Percentiles rank a stretch among this genome's conserved stretches.
Evolutionary conservation across 2,113 vertebrate species (phyloP).

Genomic region (Stegostoma tigrinum): DNA sequence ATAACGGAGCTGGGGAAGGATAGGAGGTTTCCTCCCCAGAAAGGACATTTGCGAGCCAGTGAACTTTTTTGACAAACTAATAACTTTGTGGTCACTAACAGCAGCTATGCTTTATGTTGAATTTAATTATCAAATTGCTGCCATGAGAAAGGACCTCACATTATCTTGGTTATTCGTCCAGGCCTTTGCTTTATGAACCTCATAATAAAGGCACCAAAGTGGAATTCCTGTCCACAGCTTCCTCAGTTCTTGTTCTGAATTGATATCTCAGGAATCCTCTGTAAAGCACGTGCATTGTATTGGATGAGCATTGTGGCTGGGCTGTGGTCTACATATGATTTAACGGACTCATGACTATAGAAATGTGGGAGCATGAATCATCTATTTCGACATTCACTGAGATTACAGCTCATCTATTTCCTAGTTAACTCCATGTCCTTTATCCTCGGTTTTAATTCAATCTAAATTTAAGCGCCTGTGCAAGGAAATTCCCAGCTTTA

Average conservation of each 20-base stretch:
- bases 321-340: neutral
- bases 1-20: neutral
- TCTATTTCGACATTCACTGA: too few relatives aligned
- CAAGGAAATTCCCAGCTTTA: too few relatives aligned
- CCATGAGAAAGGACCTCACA: neutral
- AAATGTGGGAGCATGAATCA: too few relatives aligned
- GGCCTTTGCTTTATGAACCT: neutral
- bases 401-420: too few relatives aligned
- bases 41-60: neutral
- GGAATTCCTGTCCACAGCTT: neutral
- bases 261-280: neutral
- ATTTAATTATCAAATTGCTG: neutral
- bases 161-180: neutral
- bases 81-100: neutral
- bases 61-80: neutral
- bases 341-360: too few relatives aligned
- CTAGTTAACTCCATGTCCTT: too few relatives aligned
- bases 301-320: neutral
- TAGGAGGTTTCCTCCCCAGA: neutral
- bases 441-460: too few relatives aligned
- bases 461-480: too few relatives aligned
- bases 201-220: neutral
- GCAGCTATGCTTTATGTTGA: neutral
- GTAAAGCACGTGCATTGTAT: neutral
- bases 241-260: neutral